Base-by-base conservation (phyloP, 2,113 vertebrate genomes). In the Oxygymnocypris stewartii region DNA sequence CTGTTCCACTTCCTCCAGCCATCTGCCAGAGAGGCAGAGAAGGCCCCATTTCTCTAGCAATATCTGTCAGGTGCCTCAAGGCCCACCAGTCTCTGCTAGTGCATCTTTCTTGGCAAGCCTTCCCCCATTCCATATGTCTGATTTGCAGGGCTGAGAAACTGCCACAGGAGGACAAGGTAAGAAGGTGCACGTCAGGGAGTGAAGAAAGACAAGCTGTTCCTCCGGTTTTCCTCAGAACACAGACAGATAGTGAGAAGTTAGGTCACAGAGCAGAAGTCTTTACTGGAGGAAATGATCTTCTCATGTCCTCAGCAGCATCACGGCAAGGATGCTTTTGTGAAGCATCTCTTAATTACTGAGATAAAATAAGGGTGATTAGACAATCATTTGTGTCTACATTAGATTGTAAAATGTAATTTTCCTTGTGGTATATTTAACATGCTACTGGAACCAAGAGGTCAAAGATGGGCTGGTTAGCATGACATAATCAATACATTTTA, bases 21-120 rank as follows among this genome's bases (percentile, higher is more conserved):
- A 94, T 94, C 94, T 94, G 94, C 93, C 73, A 51, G 83, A 77
- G 80, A 86, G 77, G 59, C 90, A 92, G 90, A 87, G 86, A 80
- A 85, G 89, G 71, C 90, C 88, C 84, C 90, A 13, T 69, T 54
- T 85, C 42, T 13, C 77, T 81, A 59, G 71, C 86, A 69, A 12
- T 85, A 84, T 23, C 82, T 89, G 85, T 89, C 85, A 82, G 49
- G 81, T 35, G 80, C 77, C 67, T 86, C 75, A 84, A 88, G 79
- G 59, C 84, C 65, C 61, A 61, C 47, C 44, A 40, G 82, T 87
- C 79, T n/a, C 71, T 82, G 54, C 67, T 65, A 61, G 49, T 78
- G 86, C 63, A 73, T 89, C 79, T 69, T 85, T 89, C n/a, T 83
- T 87, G 86, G 76, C 89, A 86, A 67, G 28, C 74, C 20, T 76